A percentile compares a stretch with the other conserved stretches of the same genome.
phyloP scores from a whole-genome alignment of 2,888 invertebrate genomes.

The Laspeyria flexula region DNA sequence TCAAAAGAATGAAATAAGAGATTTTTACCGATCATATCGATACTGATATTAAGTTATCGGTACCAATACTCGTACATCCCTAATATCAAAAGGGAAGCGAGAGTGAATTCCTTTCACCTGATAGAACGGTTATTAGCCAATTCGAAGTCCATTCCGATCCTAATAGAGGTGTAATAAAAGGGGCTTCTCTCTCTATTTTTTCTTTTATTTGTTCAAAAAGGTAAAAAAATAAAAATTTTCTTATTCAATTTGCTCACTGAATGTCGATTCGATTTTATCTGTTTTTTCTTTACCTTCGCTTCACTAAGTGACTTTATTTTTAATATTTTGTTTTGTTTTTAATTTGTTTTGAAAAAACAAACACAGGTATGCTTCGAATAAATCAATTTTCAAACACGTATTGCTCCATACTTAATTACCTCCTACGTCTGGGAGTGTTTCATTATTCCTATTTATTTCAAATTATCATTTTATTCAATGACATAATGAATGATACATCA shows the following conservation, averaged over 20 bases:
- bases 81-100: slow-evolving; percentile 58
- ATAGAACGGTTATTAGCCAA: slow-evolving; percentile 85
- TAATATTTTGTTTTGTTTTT: slow-evolving; percentile 1
- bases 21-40: no score
- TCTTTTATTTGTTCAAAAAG: slow-evolving; percentile 70
- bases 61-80: slow-evolving; percentile 49
- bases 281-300: slow-evolving; percentile 33
- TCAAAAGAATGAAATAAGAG: no score
- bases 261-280: slow-evolving; percentile 43
- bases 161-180: slow-evolving; percentile 85
- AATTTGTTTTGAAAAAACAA: not conserved
- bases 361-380: no score
- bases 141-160: slow-evolving; percentile 81
- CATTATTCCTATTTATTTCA: no score
- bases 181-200: slow-evolving; percentile 73
- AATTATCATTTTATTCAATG: no score
- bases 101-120: slow-evolving; percentile 85
- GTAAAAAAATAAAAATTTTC: slow-evolving; percentile 67
- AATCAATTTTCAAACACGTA: no score
- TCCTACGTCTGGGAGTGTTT: no score
- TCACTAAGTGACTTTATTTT: slow-evolving; percentile 21
- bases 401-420: no score
- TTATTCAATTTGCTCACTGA: slow-evolving; percentile 73
- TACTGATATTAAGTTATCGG: slow-evolving; percentile 37
- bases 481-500: no score